Evolutionary conservation across 2,888 invertebrate species (phyloP).

Genomic region (Mythimna albipuncta): DNA sequence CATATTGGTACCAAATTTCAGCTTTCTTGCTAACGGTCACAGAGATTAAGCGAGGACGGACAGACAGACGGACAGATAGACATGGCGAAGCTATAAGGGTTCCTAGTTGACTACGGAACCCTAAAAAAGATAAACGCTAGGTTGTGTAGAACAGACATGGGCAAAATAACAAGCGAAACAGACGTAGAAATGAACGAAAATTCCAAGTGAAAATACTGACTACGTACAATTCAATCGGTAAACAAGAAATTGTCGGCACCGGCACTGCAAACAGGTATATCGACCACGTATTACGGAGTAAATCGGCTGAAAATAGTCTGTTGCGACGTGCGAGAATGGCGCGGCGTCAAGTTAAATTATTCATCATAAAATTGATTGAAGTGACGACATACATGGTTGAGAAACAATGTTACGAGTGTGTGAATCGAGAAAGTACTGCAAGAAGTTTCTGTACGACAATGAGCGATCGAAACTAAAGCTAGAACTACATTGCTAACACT

Average conservation of each 20-base stretch:
- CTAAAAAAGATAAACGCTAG: too few species aligned
- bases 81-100: too few species aligned
- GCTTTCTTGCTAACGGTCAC: too few species aligned
- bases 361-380: conserved; percentile 39
- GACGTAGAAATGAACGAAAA: neutral
- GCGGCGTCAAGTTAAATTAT: conserved; percentile 33
- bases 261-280: neutral
- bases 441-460: neutral
- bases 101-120: too few species aligned
- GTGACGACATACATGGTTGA: conserved; percentile 13
- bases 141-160: too few species aligned
- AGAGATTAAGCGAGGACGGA: too few species aligned
- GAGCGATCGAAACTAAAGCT: neutral
- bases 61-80: too few species aligned
- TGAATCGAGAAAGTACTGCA: neutral
- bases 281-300: conserved; percentile 7
- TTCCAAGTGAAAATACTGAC: neutral
- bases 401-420: conserved; percentile 19
- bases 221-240: neutral
- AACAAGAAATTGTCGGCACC: conserved; percentile 13
- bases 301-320: conserved; percentile 25
- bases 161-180: too few species aligned
- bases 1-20: too few species aligned
- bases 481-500: too few species aligned
- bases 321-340: conserved; percentile 7